Percentiles rank a stretch among this genome's conserved stretches.
These are phyloP conservation scores for Oreocharis arfaki DNA, from an alignment of 2,113 vertebrate genomes.

Conservation along the genomic window DNA sequence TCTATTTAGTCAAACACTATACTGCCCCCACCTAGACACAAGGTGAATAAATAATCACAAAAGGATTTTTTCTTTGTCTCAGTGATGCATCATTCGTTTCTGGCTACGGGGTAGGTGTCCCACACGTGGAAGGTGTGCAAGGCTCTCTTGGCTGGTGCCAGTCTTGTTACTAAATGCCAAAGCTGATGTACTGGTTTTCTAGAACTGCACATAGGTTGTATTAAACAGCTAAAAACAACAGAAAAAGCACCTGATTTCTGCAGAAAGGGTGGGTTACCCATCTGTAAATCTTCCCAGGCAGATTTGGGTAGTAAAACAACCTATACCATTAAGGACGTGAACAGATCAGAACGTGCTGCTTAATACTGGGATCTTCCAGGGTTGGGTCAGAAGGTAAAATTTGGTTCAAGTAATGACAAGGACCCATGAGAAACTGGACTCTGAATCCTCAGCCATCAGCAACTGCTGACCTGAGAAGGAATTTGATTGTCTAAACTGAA, in stretches of 20 bases:
- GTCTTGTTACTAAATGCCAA: neutral
- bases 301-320: neutral
- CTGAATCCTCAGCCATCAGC: neutral
- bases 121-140: neutral
- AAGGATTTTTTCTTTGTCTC: neutral
- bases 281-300: neutral
- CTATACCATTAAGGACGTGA: neutral
- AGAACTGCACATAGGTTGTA: neutral
- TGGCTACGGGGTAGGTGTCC: neutral
- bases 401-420: neutral
- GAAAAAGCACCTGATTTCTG: neutral
- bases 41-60: neutral
- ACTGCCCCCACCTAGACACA: neutral
- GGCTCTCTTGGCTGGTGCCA: neutral
- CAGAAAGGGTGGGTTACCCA: neutral
- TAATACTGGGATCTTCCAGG: neutral
- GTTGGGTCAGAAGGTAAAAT: neutral
- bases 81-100: neutral
- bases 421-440: neutral
- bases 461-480: neutral
- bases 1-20: neutral
- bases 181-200: neutral
- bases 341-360: neutral
- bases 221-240: neutral
- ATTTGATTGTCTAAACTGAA: neutral